Percentiles rank a stretch among this genome's conserved stretches.
phyloP scores from a whole-genome alignment of 2,113 vertebrate species.

The Hyla sarda region DNA sequence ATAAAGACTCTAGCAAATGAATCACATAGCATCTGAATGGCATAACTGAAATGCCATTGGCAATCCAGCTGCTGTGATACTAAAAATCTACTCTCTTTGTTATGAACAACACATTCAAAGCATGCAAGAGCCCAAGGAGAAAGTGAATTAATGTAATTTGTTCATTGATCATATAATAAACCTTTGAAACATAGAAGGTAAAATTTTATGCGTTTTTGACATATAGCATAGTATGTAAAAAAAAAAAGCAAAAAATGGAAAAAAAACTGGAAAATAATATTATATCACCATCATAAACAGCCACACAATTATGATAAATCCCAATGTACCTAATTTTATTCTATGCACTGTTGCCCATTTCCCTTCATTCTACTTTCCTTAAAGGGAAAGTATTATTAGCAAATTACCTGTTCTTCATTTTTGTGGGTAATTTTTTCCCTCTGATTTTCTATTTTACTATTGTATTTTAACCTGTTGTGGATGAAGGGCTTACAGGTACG shows the following conservation, averaged over 20 bases:
- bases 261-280: background rate
- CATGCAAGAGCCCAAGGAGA: conserved; percentile 59
- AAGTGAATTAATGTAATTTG: conserved; percentile 39
- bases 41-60: conserved; percentile 58
- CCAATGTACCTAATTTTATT: background rate
- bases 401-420: too few species aligned
- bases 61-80: conserved; percentile 62
- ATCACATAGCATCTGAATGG: conserved; percentile 54
- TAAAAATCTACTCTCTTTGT: conserved; percentile 61
- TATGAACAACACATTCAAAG: conserved; percentile 56
- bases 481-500: too few species aligned
- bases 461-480: too few species aligned
- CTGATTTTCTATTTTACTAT: too few species aligned
- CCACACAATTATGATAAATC: background rate
- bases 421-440: too few species aligned
- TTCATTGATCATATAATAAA: conserved; percentile 33
- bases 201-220: background rate
- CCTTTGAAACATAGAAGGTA: background rate
- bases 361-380: background rate
- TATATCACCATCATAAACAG: background rate
- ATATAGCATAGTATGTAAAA: background rate
- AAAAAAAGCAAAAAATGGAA: background rate
- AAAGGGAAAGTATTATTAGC: too few species aligned
- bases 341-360: background rate
- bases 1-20: conserved; percentile 51